Percentiles rank a stretch among this genome's conserved stretches.
These are phyloP conservation scores for Haemorhous mexicanus DNA, from an alignment of 2,113 vertebrate genomes.

Conservation along the genomic window DNA sequence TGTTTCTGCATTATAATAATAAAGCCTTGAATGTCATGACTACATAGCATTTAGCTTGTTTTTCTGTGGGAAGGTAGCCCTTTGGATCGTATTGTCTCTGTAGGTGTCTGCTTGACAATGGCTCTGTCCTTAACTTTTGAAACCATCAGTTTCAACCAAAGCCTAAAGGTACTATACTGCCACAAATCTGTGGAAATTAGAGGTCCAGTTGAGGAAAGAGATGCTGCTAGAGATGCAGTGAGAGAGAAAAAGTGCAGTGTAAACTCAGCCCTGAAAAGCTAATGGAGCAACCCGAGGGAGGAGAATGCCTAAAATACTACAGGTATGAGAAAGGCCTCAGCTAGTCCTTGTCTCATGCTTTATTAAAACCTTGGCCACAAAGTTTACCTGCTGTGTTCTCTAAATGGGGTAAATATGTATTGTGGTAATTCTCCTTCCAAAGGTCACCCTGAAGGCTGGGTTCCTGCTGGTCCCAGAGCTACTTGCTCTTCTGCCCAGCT, in stretches of 20 bases:
- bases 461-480: not conserved
- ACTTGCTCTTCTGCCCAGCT: rapidly evolving
- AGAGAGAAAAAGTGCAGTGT: not conserved
- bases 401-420: not conserved
- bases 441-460: not conserved
- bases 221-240: not conserved
- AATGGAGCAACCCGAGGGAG: not conserved
- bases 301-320: not conserved
- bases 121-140: not conserved
- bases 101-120: not conserved
- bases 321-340: not conserved
- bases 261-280: not conserved
- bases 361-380: not conserved
- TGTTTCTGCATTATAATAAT: not conserved
- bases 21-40: not conserved
- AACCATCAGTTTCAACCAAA: not conserved
- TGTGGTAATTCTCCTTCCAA: not conserved
- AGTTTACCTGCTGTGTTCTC: not conserved
- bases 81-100: not conserved
- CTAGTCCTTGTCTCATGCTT: not conserved
- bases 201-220: not conserved
- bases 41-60: not conserved
- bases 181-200: not conserved
- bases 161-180: not conserved
- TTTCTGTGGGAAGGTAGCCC: not conserved